phyloP scores from a whole-genome alignment of 2,113 vertebrate species.

The Phocoena sinus region DNA sequence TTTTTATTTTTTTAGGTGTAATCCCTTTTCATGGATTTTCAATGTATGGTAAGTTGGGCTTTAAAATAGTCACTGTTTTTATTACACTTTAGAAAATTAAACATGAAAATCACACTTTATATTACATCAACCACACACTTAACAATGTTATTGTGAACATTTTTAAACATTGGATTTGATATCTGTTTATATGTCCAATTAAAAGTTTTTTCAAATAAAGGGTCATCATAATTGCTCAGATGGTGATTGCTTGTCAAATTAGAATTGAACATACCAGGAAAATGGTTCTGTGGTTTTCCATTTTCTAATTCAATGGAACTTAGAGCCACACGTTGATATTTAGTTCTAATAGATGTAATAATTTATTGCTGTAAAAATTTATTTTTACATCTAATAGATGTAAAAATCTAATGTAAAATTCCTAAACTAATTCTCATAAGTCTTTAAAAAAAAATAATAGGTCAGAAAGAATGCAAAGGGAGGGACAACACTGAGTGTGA shows the following conservation, averaged over 20 bases:
- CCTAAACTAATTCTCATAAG: not conserved
- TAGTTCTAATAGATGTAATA: not conserved
- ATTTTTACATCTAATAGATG: not conserved
- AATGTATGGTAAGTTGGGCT: constrained; percentile 94
- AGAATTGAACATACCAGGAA: not conserved
- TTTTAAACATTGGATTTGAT: constrained; percentile 23
- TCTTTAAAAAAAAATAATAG: not conserved
- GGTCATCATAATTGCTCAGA: not conserved
- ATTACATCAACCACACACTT: not conserved
- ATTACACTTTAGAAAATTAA: constrained; percentile 26
- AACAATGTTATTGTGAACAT: not conserved
- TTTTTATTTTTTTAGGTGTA: constrained; percentile 86
- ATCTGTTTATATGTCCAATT: not conserved
- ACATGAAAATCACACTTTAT: constrained; percentile 8
- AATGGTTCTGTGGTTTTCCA: not conserved
- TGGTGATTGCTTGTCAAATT: not conserved
- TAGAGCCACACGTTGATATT: not conserved
- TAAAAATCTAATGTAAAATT: not conserved
- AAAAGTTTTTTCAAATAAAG: not conserved
- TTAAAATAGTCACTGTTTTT: not conserved
- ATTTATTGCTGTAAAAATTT: no score
- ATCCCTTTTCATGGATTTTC: constrained; percentile 99
- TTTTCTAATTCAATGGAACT: not conserved
- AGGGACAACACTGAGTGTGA: not conserved
- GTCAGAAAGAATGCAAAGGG: not conserved